Base-by-base conservation (phyloP, 2,888 invertebrate genomes). In the Epistrophe eligans region DNA sequence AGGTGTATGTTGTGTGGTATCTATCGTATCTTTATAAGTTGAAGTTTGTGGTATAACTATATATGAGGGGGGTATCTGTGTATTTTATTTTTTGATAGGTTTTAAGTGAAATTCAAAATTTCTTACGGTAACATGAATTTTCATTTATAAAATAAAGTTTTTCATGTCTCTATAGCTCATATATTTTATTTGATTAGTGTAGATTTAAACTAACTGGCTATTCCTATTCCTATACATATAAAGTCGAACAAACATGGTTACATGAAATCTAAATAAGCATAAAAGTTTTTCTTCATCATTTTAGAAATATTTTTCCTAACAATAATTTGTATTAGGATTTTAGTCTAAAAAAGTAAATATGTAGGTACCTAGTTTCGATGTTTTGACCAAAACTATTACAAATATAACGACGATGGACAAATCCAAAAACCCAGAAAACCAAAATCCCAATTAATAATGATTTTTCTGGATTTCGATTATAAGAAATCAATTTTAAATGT, bases 41-140 rank as follows among this genome's bases (percentile, higher is more conserved):
- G 15, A 1, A 32, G n/a, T 13, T 13, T 7, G 6, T 24, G 13
- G 24, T 52, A 24, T 13, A 52, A 28, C 10, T 50, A 50, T 11
- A 7, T 17, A 0, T 3, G 11, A 6, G 5, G 19, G 19, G 50
- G 9, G 15, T 28, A 55, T 7, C 9, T 35, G 4, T 55, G 15
- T 28, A 55, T 55, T n/a, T n/a, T 28, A 55, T 28, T 55, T 28
- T 55, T 55, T 28, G 55, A 55, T 55, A 28, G 28, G 55, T 55
- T 55, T n/a, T 28, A 55, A 55, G 15, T 28, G 28, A 55, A 28
- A 28, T n/a, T n/a, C 24, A 15, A 55, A 55, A 28, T 28, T 55
- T 55, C n/a, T 55, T 28, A 28, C 10, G 55, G 55, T 55, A 55
- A 55, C 15, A 32, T 55, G 55, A 55, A 55, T 52, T 24, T 24